phyloP scores from a whole-genome alignment of 2,113 vertebrate species.

The Pomatostomus ruficeps region DNA sequence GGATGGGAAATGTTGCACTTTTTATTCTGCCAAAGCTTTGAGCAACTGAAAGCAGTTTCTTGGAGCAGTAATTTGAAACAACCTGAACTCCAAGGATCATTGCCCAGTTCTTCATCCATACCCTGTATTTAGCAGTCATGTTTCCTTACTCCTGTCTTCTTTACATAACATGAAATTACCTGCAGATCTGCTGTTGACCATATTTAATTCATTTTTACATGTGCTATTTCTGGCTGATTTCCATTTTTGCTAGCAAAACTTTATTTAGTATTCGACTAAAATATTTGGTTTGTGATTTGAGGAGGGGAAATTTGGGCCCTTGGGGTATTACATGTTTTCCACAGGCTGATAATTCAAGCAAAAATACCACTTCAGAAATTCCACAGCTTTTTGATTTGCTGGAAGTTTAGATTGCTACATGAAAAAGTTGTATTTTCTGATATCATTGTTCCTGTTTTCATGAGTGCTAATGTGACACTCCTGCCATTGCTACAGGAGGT shows the following conservation, averaged over 20 bases:
- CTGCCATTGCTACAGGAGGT: slow-evolving; percentile 75
- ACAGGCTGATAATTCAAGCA: background rate
- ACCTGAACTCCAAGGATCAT: background rate
- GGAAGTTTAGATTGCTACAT: background rate
- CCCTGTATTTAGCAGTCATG: background rate
- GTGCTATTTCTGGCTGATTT: background rate
- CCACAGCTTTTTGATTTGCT: background rate
- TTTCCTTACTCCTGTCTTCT: background rate
- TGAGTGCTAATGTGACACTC: background rate
- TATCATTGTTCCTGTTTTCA: background rate
- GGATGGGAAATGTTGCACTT: background rate
- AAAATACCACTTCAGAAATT: background rate
- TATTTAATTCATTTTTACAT: background rate
- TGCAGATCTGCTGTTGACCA: background rate
- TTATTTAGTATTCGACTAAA: background rate
- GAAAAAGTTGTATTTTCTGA: background rate
- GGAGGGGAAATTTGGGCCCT: background rate
- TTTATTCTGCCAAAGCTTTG: background rate
- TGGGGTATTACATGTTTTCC: background rate
- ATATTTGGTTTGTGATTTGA: background rate
- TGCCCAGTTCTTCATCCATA: background rate
- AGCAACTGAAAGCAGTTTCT: background rate
- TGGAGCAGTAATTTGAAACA: background rate
- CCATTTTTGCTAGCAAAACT: background rate
- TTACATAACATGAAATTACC: background rate